Evolutionary conservation across 2,113 vertebrate species (phyloP), one percentile per base, ranked within the genome.

Genomic region (Chaetops frenatus): DNA sequence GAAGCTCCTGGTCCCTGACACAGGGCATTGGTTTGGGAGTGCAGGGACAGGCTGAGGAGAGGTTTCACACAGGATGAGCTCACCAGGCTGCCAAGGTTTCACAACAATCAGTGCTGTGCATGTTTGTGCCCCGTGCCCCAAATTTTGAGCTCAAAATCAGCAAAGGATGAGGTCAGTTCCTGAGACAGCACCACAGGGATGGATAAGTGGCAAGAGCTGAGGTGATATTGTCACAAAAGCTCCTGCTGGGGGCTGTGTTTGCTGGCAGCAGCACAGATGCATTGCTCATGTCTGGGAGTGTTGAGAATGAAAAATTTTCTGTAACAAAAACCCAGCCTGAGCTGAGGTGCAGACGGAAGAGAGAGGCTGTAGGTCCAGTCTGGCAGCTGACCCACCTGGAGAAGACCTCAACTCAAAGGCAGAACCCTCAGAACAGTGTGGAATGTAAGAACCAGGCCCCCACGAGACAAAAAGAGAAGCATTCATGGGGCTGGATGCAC

Each of bases 241-340:
- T 93, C 71, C 76, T 17, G 36, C 81, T 44, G 79, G 93, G 65
- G 81, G 88, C 67, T 94, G 54, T n/a, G 85, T 76, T 88, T 81
- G 79, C 88, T 97, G 93, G 94, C 93, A 96, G 90, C 79, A 88
- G 71, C 44, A 25, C 40, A 0, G 44, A 35, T 58, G 76, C 24
- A 12, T 95, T 94, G 90, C 93, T 97, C 82, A 81, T 88, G 79
- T 95, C 96, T 94, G 90, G 47, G 58, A 93, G 92, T 78, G 93
- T 10, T 50, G 72, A 51, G 90, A 94, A 95, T 96, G 79, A 94
- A 47, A 81, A 91, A 69, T 78, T 51, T 80, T 51, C 71, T 90
- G 28, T 71, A 44, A 60, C 9, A 65, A 93, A 95, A 88, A 12
- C 33, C 12, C 74, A 83, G 51, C 54, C 44, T 29, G 54, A 89